Base-by-base conservation (phyloP, 2,113 vertebrate species). In the Oryzias celebensis region DNA sequence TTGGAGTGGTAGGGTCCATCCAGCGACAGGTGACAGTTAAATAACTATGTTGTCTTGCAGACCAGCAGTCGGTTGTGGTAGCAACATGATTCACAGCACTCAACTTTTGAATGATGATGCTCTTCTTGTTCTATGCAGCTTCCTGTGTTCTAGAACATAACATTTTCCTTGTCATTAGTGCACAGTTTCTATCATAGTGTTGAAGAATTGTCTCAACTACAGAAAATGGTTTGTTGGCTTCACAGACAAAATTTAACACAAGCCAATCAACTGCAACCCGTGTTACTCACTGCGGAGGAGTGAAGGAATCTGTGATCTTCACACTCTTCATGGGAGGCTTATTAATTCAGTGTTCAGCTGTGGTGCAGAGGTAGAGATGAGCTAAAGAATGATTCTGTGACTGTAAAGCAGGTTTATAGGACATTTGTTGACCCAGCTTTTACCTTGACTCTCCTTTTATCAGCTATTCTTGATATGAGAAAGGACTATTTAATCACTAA, bases 11-110 rank as follows among this genome's bases (percentile, higher is more conserved):
- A 10, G 7, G 8, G 17, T 49, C 49, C 23, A 51, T 24, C 22
- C 49, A 51, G 20, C 24, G 50, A 52, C 12, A 52, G 12, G 49
- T 51, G 20, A 51, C 22, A 22, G 12, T 13, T 5, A 23, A 51
- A 14, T 24, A 51, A 22, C 49, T 51, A 13, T 5, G 50, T 26
- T 24, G 23, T 52, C 50, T 51, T 20, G 49, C 20, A 20, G 49
- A 51, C 49, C 49, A 51, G 49, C 49, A 51, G 49, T 51, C 49
- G 15, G 50, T 52, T 52, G 50, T 26, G 50, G 50, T 52, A 52
- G 50, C 50, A 52, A 52, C 23, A 52, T 52, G 24, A 14, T 47
- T 47, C 16, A 47, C 45, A 47, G 45, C 45, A 47, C 17, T 47
- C 45, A 47, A 17, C 50, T 52, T 52, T 26, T 52, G 14, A 12